A percentile compares a stretch with the other conserved stretches of the same genome.
phyloP scores from a whole-genome alignment of 2,113 vertebrate genomes.

The Cygnus buccinator region DNA sequence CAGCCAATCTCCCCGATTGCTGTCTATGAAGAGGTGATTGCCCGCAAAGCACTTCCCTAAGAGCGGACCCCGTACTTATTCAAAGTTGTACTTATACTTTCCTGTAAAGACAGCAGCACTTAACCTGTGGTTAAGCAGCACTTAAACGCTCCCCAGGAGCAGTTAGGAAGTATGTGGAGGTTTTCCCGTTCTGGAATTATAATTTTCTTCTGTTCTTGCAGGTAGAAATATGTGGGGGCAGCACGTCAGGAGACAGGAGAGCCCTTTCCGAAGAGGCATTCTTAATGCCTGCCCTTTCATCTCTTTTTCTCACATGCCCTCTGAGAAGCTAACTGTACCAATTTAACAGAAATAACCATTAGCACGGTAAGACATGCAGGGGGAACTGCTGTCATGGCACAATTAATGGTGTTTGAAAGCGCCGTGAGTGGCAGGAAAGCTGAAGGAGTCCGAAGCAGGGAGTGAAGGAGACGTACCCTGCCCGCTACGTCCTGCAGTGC shows the following conservation, averaged over 20 bases:
- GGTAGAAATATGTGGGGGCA: background rate
- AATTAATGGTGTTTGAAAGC: background rate
- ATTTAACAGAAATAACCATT: background rate
- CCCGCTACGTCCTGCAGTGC: background rate
- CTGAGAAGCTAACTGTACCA: background rate
- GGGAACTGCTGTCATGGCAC: background rate
- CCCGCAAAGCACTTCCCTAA: background rate
- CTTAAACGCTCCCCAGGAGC: constrained; percentile 30
- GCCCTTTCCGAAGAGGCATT: background rate
- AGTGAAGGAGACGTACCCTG: background rate
- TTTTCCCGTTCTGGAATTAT: background rate
- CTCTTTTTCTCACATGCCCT: background rate
- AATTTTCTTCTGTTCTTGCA: background rate
- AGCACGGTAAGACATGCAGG: background rate
- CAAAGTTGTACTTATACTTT: constrained; percentile 27
- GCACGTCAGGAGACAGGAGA: background rate
- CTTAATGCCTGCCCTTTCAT: background rate
- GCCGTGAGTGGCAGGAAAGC: background rate
- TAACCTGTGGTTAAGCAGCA: constrained; percentile 25
- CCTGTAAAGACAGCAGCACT: background rate
- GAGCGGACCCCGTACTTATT: background rate
- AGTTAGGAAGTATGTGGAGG: background rate
- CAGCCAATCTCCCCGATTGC: background rate
- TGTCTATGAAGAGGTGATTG: background rate
- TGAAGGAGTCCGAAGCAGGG: background rate